phyloP scores from a whole-genome alignment of 2,797 vertebrate species.

The Aplochiton taeniatus region DNA sequence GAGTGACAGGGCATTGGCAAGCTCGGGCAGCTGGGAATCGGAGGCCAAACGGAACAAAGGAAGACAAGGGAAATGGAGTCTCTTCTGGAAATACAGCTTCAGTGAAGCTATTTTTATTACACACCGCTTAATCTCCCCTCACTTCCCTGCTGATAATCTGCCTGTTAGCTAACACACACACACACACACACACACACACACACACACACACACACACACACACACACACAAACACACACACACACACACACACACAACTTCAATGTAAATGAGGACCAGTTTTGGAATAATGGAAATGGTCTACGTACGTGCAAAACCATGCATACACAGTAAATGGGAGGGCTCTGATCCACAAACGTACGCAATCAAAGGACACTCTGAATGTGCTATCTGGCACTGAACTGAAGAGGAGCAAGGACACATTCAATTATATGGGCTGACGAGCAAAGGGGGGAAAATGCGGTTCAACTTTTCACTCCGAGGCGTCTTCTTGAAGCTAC shows the following conservation, averaged over 20 bases:
- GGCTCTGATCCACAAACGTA: no score
- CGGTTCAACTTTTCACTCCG: no score
- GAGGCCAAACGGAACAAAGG: conserved; percentile 44
- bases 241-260: neutral
- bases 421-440: no score
- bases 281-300: conserved; percentile 17
- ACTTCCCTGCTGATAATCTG: conserved; percentile 21
- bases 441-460: no score
- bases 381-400: no score
- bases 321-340: neutral
- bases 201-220: neutral
- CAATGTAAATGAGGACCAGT: conserved; percentile 45
- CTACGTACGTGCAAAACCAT: conserved; percentile 9
- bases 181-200: conserved; percentile 13
- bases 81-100: conserved; percentile 32
- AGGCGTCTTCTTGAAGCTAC: neutral
- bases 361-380: no score
- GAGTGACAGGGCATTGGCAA: conserved; percentile 34
- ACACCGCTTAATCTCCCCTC: conserved; percentile 28
- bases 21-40: conserved; percentile 24
- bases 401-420: no score
- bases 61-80: conserved; percentile 28
- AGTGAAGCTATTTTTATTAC: conserved; percentile 47
- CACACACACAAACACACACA: neutral
- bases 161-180: conserved; percentile 5